Evolutionary conservation across 2,888 invertebrate species (phyloP).

Genomic region (Notocelia uddmanniana): DNA sequence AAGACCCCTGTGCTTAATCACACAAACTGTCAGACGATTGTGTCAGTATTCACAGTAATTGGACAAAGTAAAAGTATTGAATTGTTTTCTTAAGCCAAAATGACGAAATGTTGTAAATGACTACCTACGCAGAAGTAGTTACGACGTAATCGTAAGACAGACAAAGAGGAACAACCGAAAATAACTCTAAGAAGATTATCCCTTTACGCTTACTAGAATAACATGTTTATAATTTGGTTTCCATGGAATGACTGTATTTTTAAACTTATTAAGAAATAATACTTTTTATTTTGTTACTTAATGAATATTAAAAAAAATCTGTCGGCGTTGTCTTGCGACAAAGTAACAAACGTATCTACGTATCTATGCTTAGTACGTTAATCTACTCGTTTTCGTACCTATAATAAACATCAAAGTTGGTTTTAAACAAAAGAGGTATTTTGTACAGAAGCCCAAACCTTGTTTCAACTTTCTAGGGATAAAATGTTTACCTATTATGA

Average conservation of each 20-base stretch:
- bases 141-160: not conserved
- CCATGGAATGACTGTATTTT: too few relatives aligned
- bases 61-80: constrained; percentile 23
- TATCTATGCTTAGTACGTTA: constrained; percentile 1
- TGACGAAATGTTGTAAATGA: constrained; percentile 22
- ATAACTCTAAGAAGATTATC: not conserved
- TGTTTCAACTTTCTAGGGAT: constrained; percentile 52
- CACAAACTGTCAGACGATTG: constrained; percentile 22
- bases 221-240: too few relatives aligned
- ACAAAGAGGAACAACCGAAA: not conserved
- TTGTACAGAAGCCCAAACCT: constrained; percentile 43
- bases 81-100: constrained; percentile 27
- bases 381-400: too few relatives aligned
- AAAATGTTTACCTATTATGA: constrained; percentile 50
- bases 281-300: too few relatives aligned
- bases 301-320: too few relatives aligned
- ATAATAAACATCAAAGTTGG: not conserved
- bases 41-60: constrained; percentile 16
- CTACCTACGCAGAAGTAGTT: constrained; percentile 27
- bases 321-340: too few relatives aligned
- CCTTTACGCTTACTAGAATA: too few relatives aligned
- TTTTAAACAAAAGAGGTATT: constrained; percentile 44
- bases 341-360: not conserved
- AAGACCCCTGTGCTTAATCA: constrained; percentile 23
- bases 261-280: too few relatives aligned